phyloP scores from a whole-genome alignment of 2,113 vertebrate species.

The Diadophis punctatus region DNA sequence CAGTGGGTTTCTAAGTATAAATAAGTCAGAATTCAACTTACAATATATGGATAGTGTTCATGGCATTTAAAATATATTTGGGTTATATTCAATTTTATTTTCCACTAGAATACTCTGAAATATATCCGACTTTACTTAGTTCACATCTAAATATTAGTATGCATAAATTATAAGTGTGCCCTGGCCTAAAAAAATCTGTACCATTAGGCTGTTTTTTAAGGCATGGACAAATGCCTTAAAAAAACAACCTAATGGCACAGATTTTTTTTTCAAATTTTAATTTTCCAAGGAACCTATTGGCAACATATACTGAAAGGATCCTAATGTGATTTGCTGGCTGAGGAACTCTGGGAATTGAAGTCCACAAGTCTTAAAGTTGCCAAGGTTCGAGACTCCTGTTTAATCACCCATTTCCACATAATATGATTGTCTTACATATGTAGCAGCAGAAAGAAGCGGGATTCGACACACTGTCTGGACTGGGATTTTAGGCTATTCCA shows the following conservation, averaged over 20 bases:
- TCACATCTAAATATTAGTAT: not conserved
- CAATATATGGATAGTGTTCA: not conserved
- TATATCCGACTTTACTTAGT: not conserved
- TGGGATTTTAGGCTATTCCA: slow-evolving; percentile 47
- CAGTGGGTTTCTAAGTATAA: not conserved
- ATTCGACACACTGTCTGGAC: slow-evolving; percentile 25
- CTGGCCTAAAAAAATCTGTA: too few species aligned
- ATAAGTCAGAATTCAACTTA: not conserved
- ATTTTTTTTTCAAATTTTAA: not conserved
- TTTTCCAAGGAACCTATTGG: not conserved
- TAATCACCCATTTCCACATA: not conserved
- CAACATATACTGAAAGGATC: slow-evolving; percentile 10
- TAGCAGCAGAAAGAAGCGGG: slow-evolving; percentile 46
- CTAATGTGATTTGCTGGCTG: too few species aligned
- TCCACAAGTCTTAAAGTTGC: too few species aligned
- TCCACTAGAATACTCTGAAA: not conserved
- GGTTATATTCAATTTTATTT: not conserved
- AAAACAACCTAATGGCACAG: too few species aligned
- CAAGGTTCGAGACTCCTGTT: not conserved
- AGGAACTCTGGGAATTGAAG: too few species aligned
- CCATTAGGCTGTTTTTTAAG: too few species aligned
- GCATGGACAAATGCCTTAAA: too few species aligned
- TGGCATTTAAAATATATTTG: not conserved
- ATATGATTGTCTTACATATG: slow-evolving; percentile 45
- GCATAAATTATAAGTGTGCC: not conserved